Evolutionary conservation across 2,888 invertebrate genomes (phyloP), one percentile per base, ranked within the genome.

Genomic region (Caradrina kadenii): DNA sequence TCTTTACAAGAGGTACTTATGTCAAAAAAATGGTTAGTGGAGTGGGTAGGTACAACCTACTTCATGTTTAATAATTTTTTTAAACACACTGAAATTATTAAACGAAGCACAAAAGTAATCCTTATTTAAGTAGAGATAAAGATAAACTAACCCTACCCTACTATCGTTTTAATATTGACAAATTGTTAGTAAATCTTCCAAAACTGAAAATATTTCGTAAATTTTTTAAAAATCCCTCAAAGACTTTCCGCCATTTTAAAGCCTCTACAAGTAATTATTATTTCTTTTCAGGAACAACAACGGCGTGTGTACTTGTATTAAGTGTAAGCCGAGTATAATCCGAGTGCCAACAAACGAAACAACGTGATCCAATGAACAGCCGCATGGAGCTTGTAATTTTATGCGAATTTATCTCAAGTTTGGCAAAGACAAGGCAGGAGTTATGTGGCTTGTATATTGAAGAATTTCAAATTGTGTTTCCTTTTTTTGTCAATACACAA

Each of bases 291-390:
- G 31, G 19, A 21, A 75, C 49, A 68, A 76, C 69, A 70, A 65
- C 54, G 66, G 54, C 4, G 8, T 50, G 19, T 45, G 22, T 67
- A 55, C 74, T 74, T 74, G 55, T 31, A 35, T n/a, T 53, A 58
- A 76, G 56, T 53, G 56, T 76, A 58, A 71, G 26, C 39, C 21
- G 42, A 73, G 58, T 50, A 21, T 72, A 63, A 74, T 72, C 45
- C 45, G 26, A n/a, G n/a, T 17, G 49, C 39, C 35, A 50, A 78
- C 73, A 60, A 72, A 77, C 72, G 63, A 68, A 68, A 19, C 55
- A 35, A 59, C 73, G 39, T 60, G 73, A 78, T 73, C 52, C 45
- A 48, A 64, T 64, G 10, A 59, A 78, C 56, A 42, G 50, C 31
- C 21, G 21, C 21, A 39, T 35, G 55, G 21, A 55, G 60, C 45